These are phyloP conservation scores for Cercopithecus mitis DNA, from an alignment of 2,797 vertebrate species.

Conservation along the genomic window DNA sequence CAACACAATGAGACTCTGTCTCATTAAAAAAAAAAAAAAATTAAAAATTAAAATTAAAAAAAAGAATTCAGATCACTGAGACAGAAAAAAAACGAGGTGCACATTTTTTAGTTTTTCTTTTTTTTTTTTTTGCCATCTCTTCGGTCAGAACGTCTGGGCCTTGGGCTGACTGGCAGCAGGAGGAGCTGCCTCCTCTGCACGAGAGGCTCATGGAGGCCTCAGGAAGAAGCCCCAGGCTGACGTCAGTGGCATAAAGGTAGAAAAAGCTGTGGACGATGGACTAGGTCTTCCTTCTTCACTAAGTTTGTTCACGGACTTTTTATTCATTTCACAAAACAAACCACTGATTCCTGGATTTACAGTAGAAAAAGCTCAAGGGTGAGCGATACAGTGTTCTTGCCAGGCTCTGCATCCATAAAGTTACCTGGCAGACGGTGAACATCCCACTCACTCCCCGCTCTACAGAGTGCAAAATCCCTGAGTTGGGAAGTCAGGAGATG, in stretches of 20 bases:
- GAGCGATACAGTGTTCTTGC: rapidly evolving
- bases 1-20: not conserved
- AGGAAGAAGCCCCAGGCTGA: not conserved
- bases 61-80: not conserved
- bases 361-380: not conserved
- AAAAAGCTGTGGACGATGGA: rapidly evolving
- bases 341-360: not conserved
- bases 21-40: no score
- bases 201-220: rapidly evolving
- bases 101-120: not conserved
- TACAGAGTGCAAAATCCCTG: not conserved
- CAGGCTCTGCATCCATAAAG: not conserved
- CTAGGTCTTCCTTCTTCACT: not conserved
- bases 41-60: not conserved
- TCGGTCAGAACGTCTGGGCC: not conserved
- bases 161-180: not conserved
- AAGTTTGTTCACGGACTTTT: not conserved
- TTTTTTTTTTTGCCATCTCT: not conserved
- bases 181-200: not conserved
- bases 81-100: not conserved
- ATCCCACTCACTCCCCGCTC: no score
- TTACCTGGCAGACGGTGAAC: not conserved
- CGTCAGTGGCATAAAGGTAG: not conserved
- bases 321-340: not conserved
- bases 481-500: not conserved